These are phyloP conservation scores for Alaudala cheleensis DNA, from an alignment of 2,113 vertebrate species.

Conservation along the genomic window DNA sequence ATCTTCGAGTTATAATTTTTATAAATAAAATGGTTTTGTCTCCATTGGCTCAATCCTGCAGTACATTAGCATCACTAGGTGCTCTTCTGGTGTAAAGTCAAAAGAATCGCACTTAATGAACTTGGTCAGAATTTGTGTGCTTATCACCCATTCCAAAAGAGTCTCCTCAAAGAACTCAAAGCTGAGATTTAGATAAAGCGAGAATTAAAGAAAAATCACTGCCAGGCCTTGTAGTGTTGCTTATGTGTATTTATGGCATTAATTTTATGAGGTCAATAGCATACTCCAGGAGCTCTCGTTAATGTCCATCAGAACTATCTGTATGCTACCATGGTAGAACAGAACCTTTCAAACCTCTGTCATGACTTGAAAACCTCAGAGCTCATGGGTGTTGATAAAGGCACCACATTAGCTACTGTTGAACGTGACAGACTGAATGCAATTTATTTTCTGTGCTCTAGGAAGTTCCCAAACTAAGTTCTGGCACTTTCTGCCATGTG, in stretches of 20 bases:
- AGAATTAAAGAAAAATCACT: neutral
- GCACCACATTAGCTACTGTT: neutral
- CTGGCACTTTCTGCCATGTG: conserved; percentile 6
- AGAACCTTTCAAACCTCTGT: neutral
- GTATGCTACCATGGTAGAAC: neutral
- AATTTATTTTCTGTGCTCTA: conserved; percentile 16
- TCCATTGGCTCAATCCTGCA: neutral
- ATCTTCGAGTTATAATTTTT: neutral
- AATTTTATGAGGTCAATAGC: neutral
- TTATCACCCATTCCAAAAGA: neutral
- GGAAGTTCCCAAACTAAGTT: conserved; percentile 51
- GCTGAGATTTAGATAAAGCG: neutral
- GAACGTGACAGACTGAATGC: conserved; percentile 24
- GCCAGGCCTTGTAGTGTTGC: neutral
- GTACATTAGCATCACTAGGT: neutral
- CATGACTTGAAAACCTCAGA: neutral
- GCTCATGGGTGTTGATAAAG: neutral
- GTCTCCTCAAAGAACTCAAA: neutral
- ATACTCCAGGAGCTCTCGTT: neutral
- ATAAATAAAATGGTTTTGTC: neutral
- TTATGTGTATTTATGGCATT: neutral
- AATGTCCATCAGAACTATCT: neutral
- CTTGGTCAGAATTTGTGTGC: neutral
- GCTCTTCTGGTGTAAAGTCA: neutral
- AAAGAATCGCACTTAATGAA: neutral